Conservation (phyloP, 2,888 invertebrate species). For the Agonum fuliginosum region DNA sequence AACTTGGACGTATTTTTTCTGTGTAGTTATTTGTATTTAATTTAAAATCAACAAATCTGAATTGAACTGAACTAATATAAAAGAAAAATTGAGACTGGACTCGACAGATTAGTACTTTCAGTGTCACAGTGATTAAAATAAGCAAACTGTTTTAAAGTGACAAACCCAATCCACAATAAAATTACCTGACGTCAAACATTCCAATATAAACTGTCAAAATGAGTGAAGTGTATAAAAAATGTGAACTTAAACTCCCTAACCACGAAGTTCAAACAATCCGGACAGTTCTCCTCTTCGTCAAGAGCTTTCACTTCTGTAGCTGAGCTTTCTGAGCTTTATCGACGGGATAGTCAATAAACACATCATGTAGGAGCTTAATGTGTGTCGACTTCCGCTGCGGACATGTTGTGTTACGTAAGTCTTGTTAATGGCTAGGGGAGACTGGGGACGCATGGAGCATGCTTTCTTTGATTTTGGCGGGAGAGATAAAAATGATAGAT, state of each 20-base stretch:
- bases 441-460: background rate
- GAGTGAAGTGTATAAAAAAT: background rate
- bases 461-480: conserved; percentile 8
- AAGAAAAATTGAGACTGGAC: too few relatives aligned
- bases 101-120: too few relatives aligned
- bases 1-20: too few relatives aligned
- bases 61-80: too few relatives aligned
- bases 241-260: background rate
- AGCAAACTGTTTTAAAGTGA: too few relatives aligned
- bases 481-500: too few relatives aligned
- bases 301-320: background rate
- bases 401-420: conserved; percentile 57
- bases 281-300: conserved; percentile 11
- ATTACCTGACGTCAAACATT: background rate
- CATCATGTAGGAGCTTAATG: conserved; percentile 49
- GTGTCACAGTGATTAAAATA: too few relatives aligned
- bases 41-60: too few relatives aligned
- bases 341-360: conserved; percentile 41
- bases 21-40: too few relatives aligned
- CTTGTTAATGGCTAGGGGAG: background rate
- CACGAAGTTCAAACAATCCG: conserved; percentile 13
- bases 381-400: background rate
- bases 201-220: background rate
- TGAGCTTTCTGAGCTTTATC: conserved; percentile 48
- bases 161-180: too few relatives aligned